These are phyloP conservation scores for Drosophila parthenogenetica DNA, from an alignment of 2,888 invertebrate genomes.

Conservation along the genomic window DNA sequence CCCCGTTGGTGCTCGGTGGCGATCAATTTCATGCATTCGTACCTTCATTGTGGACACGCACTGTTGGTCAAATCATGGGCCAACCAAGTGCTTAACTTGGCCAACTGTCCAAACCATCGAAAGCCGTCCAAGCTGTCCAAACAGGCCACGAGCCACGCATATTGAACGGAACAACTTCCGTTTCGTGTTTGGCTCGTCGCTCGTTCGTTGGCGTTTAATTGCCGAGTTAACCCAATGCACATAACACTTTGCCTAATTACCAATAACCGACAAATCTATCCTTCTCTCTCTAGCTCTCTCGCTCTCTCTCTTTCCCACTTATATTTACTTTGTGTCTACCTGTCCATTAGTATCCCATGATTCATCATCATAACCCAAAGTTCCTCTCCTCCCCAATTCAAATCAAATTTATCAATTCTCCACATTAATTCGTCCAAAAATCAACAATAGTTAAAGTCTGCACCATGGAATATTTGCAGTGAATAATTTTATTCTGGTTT, in stretches of 20 bases:
- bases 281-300: background rate
- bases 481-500: background rate
- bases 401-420: background rate
- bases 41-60: constrained; percentile 60
- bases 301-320: too few relatives aligned
- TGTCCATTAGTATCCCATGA: background rate
- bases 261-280: constrained; percentile 35
- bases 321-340: background rate
- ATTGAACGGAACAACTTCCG: constrained; percentile 76
- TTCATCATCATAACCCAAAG: background rate
- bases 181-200: constrained; percentile 34
- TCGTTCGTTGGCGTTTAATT: constrained; percentile 54
- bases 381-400: too few relatives aligned
- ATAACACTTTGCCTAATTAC: constrained; percentile 72
- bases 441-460: too few relatives aligned
- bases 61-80: constrained; percentile 23
- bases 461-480: background rate
- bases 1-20: constrained; percentile 23
- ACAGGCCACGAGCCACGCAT: constrained; percentile 60
- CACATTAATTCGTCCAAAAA: background rate
- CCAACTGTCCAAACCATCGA: background rate
- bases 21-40: constrained; percentile 75
- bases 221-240: constrained; percentile 71
- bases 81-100: constrained; percentile 1
- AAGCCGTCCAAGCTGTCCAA: background rate